These are phyloP conservation scores for Leptinotarsa undecemlineata DNA, from an alignment of 1,140 invertebrate genomes.

Conservation along the genomic window DNA sequence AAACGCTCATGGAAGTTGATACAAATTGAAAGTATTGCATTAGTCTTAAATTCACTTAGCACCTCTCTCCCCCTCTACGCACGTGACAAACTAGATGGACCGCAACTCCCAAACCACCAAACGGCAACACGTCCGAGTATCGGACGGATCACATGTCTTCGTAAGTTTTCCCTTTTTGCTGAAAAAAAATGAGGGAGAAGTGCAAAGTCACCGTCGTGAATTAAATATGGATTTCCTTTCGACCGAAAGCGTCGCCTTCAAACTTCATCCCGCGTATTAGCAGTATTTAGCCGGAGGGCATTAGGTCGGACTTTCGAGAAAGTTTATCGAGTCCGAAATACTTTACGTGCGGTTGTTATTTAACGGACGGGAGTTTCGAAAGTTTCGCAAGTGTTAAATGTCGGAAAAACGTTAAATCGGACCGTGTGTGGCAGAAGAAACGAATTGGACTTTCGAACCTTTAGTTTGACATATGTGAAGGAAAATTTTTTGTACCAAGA, in stretches of 20 bases:
- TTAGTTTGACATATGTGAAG: too few species aligned
- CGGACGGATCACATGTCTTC: background rate
- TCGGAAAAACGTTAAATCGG: constrained; percentile 1
- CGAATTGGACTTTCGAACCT: too few species aligned
- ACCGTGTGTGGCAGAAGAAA: background rate
- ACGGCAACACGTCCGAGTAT: background rate
- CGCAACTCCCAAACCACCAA: background rate
- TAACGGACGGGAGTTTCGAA: background rate
- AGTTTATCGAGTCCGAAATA: background rate
- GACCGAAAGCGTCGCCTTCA: background rate
- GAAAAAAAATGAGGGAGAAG: background rate
- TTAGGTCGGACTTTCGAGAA: background rate
- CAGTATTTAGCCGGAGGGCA: background rate
- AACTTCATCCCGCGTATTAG: background rate
- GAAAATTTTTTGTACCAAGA: too few species aligned
- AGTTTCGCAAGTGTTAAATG: background rate
- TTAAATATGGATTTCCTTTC: constrained; percentile 6
- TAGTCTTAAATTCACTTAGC: background rate
- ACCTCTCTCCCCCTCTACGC: background rate
- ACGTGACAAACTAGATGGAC: constrained; percentile 2
- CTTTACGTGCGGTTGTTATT: constrained; percentile 1
- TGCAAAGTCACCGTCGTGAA: background rate
- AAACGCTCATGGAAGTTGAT: too few species aligned
- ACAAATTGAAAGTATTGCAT: background rate
- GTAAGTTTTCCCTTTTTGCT: background rate